phyloP scores from a whole-genome alignment of 2,797 vertebrate genomes.

The Sebastes diaconus region DNA sequence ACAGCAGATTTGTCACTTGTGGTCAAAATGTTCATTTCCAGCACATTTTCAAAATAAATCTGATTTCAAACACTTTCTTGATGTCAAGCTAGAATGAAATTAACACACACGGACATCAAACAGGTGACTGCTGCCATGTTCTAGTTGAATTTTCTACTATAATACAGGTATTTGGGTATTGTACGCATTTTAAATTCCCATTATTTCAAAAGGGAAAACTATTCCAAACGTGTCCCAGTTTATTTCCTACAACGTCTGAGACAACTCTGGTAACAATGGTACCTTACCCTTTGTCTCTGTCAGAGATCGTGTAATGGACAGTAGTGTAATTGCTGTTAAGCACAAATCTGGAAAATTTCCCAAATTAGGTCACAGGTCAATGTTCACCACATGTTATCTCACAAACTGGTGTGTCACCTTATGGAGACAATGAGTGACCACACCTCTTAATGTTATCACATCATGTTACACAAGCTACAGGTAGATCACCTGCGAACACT shows the following conservation, averaged over 20 bases:
- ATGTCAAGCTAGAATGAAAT: not conserved
- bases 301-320: not conserved
- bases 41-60: not conserved
- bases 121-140: not conserved
- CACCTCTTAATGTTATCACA: not conserved
- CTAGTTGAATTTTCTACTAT: not conserved
- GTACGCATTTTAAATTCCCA: not conserved
- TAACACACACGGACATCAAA: not conserved
- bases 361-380: constrained; percentile 22
- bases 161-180: not conserved
- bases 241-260: too few species aligned
- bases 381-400: not conserved
- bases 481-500: not conserved
- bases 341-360: not conserved
- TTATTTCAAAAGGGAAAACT: not conserved
- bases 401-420: not conserved
- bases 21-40: not conserved
- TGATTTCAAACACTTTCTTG: not conserved
- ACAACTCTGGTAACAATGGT: not conserved
- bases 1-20: not conserved
- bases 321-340: too few species aligned
- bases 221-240: too few species aligned
- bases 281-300: not conserved
- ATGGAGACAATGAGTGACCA: not conserved
- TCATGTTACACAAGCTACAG: not conserved